Evolutionary conservation across 2,797 vertebrate genomes (phyloP), one percentile per base, ranked within the genome.

Genomic region (Poliocrania exsul): DNA sequence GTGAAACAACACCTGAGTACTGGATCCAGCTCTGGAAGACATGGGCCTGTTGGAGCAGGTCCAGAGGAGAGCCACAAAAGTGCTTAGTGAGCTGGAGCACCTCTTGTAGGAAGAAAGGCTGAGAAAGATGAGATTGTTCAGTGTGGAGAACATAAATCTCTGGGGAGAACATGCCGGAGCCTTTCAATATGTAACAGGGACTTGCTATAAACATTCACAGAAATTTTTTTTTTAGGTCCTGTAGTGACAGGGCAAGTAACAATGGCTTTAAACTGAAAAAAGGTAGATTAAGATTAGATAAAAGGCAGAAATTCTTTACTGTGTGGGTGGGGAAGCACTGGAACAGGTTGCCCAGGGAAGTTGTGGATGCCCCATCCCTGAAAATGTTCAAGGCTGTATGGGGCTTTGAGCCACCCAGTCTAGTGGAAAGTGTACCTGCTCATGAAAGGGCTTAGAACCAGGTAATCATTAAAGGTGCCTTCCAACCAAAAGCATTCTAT

Each of bases 31-130:
- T 35, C 18, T 74, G 54, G 26, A 54, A 31, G 47, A 50, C 11
- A 44, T 4, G 5, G 7, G 26, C 0, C 0, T 26, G 3, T 51
- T 44, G 13, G 25, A 62, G 16, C 3, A 13, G 2, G 33, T 65
- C 24, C 38, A 74, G 42, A 61, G 23, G 19, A 67, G 2, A 47
- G 25, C 3, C 28, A 47, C 1, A 13, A 65, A 73, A 29, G 7
- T 37, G 4, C 9, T 49, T 11, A 23, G 38, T 47, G 9, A 10
- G 11, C 14, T 69, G 37, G 9, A 85, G 4, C 6, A 29, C 31
- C 23, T 64, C 24, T 53, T 14, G 9, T 62, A 12, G 40, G 11
- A 50, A 31, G 17, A 42, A 24, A 88, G 40, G 3, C 5, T 70
- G 57, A 38, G 8, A 38, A 35, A 84, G 11, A 6, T 42, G 18